Evolutionary conservation across 2,888 invertebrate genomes (phyloP).

Genomic region (Dryobotodes eremita): DNA sequence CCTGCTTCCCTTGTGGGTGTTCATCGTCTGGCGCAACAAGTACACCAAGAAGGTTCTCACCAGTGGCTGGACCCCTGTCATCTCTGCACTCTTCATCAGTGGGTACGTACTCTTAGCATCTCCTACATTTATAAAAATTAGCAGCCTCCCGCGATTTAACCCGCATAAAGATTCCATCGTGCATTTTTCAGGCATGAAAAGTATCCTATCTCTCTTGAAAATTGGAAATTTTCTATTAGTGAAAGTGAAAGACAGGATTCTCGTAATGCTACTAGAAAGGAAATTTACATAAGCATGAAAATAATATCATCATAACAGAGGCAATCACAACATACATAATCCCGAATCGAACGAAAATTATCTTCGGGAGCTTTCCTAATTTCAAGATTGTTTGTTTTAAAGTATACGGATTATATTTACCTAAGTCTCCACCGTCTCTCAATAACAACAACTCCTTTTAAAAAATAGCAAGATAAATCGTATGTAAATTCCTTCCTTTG

Average conservation of each 20-base stretch:
- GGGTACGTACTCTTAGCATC: slow-evolving; percentile 92
- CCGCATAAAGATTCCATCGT: not conserved
- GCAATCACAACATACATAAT: not conserved
- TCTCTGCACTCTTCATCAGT: slow-evolving; percentile 98
- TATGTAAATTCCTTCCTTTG: not conserved
- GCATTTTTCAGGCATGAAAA: not conserved
- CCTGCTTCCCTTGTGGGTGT: slow-evolving; percentile 96
- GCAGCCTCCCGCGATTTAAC: not conserved
- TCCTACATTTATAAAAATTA: not conserved
- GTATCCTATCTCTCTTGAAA: no score
- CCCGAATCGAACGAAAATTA: not conserved
- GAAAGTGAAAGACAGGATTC: not conserved
- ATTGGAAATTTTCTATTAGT: not conserved
- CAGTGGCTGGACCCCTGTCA: slow-evolving; percentile 98
- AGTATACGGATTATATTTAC: not conserved
- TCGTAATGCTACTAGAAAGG: not conserved
- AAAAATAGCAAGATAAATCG: not conserved
- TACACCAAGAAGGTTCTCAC: slow-evolving; percentile 96
- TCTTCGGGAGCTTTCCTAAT: not conserved
- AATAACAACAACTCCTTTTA: not conserved
- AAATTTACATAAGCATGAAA: not conserved
- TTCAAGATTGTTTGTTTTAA: slow-evolving; percentile 1
- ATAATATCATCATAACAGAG: not conserved
- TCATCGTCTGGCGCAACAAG: slow-evolving; percentile 95
- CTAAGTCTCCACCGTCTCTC: no score